Conservation (phyloP, 2,888 invertebrate species). For the Aphrophora alni region DNA sequence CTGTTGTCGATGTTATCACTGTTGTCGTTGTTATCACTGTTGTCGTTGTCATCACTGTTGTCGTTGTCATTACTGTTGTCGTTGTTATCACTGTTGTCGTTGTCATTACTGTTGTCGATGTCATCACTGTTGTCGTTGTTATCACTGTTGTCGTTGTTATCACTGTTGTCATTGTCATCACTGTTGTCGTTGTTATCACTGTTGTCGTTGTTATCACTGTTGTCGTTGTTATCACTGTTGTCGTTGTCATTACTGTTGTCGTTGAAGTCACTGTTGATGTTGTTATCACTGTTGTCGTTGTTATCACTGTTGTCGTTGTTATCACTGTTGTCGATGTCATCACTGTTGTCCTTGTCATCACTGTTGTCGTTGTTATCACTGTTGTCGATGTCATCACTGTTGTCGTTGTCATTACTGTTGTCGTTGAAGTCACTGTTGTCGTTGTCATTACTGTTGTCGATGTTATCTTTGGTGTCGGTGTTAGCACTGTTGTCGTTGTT, state of each 20-base stretch:
- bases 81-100: not conserved
- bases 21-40: too few species aligned
- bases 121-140: too few species aligned
- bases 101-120: not conserved
- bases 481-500: not conserved
- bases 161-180: not conserved
- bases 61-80: too few species aligned
- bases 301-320: not conserved
- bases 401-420: not conserved
- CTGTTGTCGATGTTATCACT: too few species aligned
- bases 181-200: not conserved
- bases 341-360: too few species aligned
- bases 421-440: not conserved
- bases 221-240: not conserved
- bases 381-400: too few species aligned
- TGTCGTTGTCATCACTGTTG: too few species aligned
- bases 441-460: not conserved
- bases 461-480: not conserved
- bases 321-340: too few species aligned
- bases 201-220: not conserved
- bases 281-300: not conserved
- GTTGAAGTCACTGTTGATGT: not conserved
- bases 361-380: not conserved
- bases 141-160: not conserved
- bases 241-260: not conserved